A percentile compares a stretch with the other conserved stretches of the same genome.
Evolutionary conservation across 64 coral and sea anemone species (phyloP).

Genomic region (Exaiptasia diaphana): DNA sequence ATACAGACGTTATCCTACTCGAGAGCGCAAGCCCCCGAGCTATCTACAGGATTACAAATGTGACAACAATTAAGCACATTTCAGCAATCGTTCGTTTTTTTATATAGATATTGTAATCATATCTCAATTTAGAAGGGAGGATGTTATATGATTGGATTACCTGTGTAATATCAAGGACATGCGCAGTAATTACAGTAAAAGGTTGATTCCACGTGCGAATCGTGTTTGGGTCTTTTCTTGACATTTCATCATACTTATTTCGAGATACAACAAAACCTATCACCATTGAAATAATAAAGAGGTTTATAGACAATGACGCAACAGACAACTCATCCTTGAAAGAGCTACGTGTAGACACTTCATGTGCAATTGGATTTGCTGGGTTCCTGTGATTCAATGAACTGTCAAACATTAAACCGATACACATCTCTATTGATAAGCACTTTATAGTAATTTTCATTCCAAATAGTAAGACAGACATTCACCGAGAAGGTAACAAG

Average conservation of each 20-base stretch:
- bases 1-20: background rate
- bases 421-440: conserved; percentile 13
- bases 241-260: too few species aligned
- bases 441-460: conserved; percentile 26
- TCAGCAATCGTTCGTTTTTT: too few species aligned
- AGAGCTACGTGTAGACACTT: conserved; percentile 36
- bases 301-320: conserved; percentile 32
- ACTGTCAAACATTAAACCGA: conserved; percentile 9
- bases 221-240: too few species aligned
- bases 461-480: conserved; percentile 14
- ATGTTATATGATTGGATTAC: too few species aligned
- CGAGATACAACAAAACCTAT: too few species aligned
- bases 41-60: background rate
- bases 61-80: background rate
- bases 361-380: conserved; percentile 45
- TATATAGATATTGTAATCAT: too few species aligned
- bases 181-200: too few species aligned
- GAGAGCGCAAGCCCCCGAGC: background rate
- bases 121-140: too few species aligned
- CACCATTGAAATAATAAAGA: conserved; percentile 12
- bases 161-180: too few species aligned
- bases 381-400: conserved; percentile 39
- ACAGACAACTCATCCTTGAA: background rate
- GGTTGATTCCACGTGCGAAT: too few species aligned
- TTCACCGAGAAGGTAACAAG: conserved; percentile 28